Evolutionary conservation across 1,140 invertebrate species (phyloP).

Genomic region (Maconellicoccus hirsutus): DNA sequence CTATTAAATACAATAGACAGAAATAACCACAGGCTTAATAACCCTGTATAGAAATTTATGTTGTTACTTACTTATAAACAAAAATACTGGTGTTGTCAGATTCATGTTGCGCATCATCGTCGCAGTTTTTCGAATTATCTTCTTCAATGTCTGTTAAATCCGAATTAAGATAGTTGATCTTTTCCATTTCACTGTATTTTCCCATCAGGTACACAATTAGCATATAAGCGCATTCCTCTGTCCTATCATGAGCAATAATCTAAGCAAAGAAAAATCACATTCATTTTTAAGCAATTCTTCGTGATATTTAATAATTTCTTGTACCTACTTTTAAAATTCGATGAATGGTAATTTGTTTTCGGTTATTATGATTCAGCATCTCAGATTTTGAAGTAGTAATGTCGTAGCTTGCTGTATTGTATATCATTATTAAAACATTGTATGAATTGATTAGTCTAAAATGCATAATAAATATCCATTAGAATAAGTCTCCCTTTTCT

Average conservation of each 20-base stretch:
- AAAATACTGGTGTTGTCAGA: constrained; percentile 31
- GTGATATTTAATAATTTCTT: not conserved
- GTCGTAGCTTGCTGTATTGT: not conserved
- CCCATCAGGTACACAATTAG: constrained; percentile 28
- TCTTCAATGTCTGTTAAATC: constrained; percentile 14
- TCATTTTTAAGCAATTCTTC: not conserved
- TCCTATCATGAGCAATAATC: constrained; percentile 30
- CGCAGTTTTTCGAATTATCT: constrained; percentile 18
- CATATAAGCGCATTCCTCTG: constrained; percentile 29
- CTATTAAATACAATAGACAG: too few species aligned
- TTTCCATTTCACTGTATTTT: constrained; percentile 26
- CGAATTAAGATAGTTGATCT: not conserved
- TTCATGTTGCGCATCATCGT: constrained; percentile 25
- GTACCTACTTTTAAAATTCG: constrained; percentile 4
- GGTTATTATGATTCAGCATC: not conserved
- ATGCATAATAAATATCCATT: too few species aligned
- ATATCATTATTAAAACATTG: not conserved
- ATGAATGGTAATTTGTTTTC: not conserved
- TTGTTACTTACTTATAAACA: constrained; percentile 30
- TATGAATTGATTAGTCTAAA: not conserved
- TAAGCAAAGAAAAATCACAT: not conserved
- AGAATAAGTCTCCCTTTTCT: too few species aligned
- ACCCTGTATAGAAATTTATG: too few species aligned
- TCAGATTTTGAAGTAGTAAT: not conserved
- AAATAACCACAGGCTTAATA: too few species aligned